These are phyloP conservation scores for Pogona vitticeps DNA, from an alignment of 2,113 vertebrate genomes.

Conservation along the genomic window DNA sequence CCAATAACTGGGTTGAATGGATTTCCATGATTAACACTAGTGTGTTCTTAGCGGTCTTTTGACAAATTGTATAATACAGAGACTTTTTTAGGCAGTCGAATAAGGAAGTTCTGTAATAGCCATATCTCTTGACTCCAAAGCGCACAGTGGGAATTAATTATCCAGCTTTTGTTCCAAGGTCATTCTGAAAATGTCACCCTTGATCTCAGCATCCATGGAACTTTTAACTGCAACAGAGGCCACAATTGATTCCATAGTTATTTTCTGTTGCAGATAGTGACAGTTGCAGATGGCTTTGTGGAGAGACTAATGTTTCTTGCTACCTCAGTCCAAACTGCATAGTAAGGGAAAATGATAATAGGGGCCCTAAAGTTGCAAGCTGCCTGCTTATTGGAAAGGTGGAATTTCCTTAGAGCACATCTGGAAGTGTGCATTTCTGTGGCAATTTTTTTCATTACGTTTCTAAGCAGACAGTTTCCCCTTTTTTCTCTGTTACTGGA, in stretches of 20 bases:
- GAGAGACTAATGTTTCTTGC: not conserved
- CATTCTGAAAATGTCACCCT: not conserved
- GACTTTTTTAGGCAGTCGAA: not conserved
- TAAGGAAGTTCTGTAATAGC: not conserved
- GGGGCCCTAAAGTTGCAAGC: not conserved
- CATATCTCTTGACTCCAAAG: not conserved
- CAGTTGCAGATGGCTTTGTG: not conserved
- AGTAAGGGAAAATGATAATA: not conserved
- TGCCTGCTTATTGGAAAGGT: not conserved
- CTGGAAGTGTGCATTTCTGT: not conserved
- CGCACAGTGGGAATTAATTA: slow-evolving; percentile 6
- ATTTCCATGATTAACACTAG: not conserved
- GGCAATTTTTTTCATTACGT: not conserved
- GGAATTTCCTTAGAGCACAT: not conserved
- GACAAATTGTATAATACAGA: not conserved
- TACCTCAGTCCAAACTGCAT: not conserved
- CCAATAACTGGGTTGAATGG: not conserved
- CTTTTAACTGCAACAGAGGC: not conserved
- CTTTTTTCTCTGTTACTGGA: not conserved
- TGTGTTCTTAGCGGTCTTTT: not conserved
- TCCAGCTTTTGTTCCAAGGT: not conserved
- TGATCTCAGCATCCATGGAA: not conserved
- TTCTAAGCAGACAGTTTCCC: not conserved
- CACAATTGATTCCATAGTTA: not conserved
- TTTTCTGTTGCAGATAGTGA: not conserved